These are phyloP conservation scores for Lepidocyrtinus sp. DNA, from an alignment of 2,888 invertebrate genomes.

Conservation along the genomic window DNA sequence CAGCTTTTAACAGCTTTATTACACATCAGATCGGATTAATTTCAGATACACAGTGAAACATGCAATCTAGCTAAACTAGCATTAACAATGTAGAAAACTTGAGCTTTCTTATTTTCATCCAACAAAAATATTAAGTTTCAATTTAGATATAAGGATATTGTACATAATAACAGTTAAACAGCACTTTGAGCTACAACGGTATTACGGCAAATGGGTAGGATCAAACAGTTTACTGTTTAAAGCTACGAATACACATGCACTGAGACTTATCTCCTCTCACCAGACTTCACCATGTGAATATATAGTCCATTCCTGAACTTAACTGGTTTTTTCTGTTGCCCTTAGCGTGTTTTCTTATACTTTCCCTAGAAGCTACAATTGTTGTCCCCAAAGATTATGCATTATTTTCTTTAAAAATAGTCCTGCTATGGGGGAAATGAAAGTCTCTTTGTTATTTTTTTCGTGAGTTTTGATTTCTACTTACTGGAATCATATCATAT, in stretches of 20 bases:
- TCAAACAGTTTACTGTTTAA: not conserved
- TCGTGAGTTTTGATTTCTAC: not conserved
- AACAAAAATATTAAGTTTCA: too few species aligned
- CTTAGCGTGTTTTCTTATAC: conserved; percentile 1
- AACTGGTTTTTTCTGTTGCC: not conserved
- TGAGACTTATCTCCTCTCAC: conserved; percentile 8
- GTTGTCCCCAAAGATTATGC: not conserved
- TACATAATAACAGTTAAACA: too few species aligned
- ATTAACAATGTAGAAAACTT: too few species aligned
- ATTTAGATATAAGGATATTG: too few species aligned
- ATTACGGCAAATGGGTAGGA: too few species aligned
- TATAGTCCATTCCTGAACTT: not conserved
- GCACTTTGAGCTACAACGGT: not conserved
- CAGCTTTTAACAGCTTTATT: too few species aligned
- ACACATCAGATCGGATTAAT: too few species aligned
- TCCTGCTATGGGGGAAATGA: not conserved
- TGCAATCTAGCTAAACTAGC: too few species aligned
- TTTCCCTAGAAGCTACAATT: not conserved
- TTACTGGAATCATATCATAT: too few species aligned
- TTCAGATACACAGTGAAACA: too few species aligned
- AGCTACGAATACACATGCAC: not conserved
- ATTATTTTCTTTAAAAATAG: not conserved
- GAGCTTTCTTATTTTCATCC: too few species aligned
- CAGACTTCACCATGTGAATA: conserved; percentile 11
- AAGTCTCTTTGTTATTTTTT: not conserved